phyloP scores from a whole-genome alignment of 2,888 invertebrate species.

The Stenchaetothrips biformis region DNA sequence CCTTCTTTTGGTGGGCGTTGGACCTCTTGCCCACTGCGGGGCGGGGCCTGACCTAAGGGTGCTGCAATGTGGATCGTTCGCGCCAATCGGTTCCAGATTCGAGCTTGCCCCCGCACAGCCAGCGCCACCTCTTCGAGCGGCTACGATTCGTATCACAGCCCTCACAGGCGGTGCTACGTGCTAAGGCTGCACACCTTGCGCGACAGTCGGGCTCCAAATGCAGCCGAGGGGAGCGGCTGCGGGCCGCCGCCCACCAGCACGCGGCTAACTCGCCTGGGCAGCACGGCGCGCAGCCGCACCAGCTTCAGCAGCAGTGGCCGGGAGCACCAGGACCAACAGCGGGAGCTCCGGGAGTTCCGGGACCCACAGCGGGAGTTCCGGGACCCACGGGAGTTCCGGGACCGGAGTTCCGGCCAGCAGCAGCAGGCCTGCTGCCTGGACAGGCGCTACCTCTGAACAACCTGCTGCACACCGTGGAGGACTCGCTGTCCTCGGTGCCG shows the following conservation, averaged over 20 bases:
- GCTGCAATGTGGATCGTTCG: conserved; percentile 31
- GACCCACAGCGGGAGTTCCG: conserved; percentile 28
- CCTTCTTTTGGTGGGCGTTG: too few relatives aligned
- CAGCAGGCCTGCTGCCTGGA: conserved; percentile 29
- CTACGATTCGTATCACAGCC: conserved; percentile 44
- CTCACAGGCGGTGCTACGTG: conserved; percentile 43
- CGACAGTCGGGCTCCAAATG: background rate
- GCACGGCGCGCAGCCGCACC: background rate
- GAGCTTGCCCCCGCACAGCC: conserved; percentile 29
- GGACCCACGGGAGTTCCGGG: conserved; percentile 32
- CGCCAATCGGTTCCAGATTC: conserved; percentile 38
- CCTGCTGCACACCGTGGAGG: background rate
- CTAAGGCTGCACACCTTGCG: conserved; percentile 36
- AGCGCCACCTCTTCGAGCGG: conserved; percentile 43
- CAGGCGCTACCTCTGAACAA: conserved; percentile 30
- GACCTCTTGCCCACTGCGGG: too few relatives aligned
- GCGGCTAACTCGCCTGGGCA: background rate
- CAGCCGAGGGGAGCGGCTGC: background rate
- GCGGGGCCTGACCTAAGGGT: conserved; percentile 22
- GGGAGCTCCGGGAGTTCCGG: conserved; percentile 32
- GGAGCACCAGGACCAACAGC: background rate
- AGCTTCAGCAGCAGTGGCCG: background rate
- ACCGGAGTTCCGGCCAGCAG: conserved; percentile 28
- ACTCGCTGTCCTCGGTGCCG: conserved; percentile 2
- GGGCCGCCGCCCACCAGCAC: background rate